Percentiles rank a stretch among this genome's conserved stretches.
These are phyloP conservation scores for Amaurobius ferox DNA, from an alignment of 2,888 invertebrate species.

Conservation along the genomic window DNA sequence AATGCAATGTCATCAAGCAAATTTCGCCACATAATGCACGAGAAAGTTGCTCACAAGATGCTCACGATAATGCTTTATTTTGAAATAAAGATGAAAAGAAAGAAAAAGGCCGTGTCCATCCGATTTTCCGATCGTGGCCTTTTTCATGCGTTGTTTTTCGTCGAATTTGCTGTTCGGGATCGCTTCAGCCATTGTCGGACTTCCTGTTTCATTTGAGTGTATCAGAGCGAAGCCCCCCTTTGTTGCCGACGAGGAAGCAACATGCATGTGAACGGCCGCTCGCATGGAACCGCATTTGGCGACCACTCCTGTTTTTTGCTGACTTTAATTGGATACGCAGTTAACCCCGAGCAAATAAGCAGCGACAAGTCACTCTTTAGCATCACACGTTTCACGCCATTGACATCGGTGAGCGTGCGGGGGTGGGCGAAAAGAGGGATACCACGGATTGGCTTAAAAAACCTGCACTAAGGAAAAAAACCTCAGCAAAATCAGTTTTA, in stretches of 20 bases:
- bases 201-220: conserved; percentile 18
- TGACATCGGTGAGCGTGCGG: too few relatives aligned
- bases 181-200: conserved; percentile 7
- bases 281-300: neutral
- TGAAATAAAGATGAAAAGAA: neutral
- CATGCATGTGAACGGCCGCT: conserved; percentile 12
- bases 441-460: too few relatives aligned
- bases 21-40: neutral
- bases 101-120: conserved; percentile 18
- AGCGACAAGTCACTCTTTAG: neutral
- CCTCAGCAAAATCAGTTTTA: too few relatives aligned
- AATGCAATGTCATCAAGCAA: conserved; percentile 13
- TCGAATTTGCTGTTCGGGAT: conserved; percentile 12
- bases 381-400: too few relatives aligned
- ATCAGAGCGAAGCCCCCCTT: conserved; percentile 15
- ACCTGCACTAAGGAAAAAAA: too few relatives aligned
- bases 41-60: conserved; percentile 15
- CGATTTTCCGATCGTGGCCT: conserved; percentile 4
- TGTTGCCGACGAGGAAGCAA: conserved; percentile 1
- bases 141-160: conserved; percentile 1
- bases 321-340: neutral
- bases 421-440: too few relatives aligned
- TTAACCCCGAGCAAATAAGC: neutral
- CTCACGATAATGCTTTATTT: conserved; percentile 1
- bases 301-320: neutral